Evolutionary conservation across 2,113 vertebrate species (phyloP), one percentile per base, ranked within the genome.

Genomic region (Leucopternis melanops): DNA sequence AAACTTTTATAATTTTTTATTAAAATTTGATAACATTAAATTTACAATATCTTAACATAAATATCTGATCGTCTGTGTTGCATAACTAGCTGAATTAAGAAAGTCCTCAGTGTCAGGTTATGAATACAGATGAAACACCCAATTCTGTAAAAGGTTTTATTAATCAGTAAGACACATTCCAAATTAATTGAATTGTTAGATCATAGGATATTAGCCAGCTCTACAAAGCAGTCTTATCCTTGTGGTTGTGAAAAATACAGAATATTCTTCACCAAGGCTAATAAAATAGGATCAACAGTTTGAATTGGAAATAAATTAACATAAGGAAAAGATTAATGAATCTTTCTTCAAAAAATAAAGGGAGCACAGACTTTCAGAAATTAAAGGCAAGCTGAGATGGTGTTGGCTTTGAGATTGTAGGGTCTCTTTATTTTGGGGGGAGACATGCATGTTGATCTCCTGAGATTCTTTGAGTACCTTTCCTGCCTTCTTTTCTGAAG

Each of bases 161-260:
- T 94, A 94, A 92, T 92, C 69, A 57, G 38, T 79, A 57, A 79
- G 73, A 62, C 42, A 40, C 57, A 32, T 95, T 94, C 36, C 44
- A 74, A 89, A 89, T 85, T 92, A 96, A 95, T 94, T 92, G 72
- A 75, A 81, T 82, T 95, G 80, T 79, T 94, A 87, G 66, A 75
- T 94, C 3, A 2, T 38, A 59, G 49, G 36, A 17, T 69, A 67
- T 81, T 79, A 70, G 36, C 34, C 80, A 80, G 66, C 52, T 87
- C 36, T 61, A 29, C 77, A 78, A 91, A 94, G 88, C 73, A 79
- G 31, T 34, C 42, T 86, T 86, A 74, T 81, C 54, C 52, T 72
- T 66, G 36, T 9, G 16, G 11, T 31, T 57, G 16, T 34, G 77
- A 92, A 52, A 94, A 94, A 84, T 21, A 26, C n/a, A 49, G 52